A percentile compares a stretch with the other conserved stretches of the same genome.
phyloP scores from a whole-genome alignment of 2,888 invertebrate genomes.

The Dolichomitus sp. region DNA sequence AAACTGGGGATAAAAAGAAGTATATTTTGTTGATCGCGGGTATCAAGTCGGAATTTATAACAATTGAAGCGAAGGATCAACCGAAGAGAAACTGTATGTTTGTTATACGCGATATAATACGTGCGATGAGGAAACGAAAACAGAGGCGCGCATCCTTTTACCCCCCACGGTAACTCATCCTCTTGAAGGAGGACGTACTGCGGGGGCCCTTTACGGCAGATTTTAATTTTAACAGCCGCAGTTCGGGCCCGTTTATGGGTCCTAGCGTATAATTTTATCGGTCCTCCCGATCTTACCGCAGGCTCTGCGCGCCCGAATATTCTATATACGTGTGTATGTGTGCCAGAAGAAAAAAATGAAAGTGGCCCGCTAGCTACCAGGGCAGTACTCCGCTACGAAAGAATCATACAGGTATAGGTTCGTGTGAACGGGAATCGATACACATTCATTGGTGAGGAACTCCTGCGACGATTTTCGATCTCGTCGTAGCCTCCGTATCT shows the following conservation, averaged over 20 bases:
- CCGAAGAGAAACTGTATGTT: conserved; percentile 15
- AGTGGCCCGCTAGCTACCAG: conserved; percentile 54
- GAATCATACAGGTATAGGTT: conserved; percentile 48
- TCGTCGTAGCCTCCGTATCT: conserved; percentile 42
- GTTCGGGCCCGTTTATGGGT: conserved; percentile 81
- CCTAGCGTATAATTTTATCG: conserved; percentile 84
- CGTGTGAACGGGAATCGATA: too few species aligned
- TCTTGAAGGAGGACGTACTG: conserved; percentile 61
- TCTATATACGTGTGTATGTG: conserved; percentile 61
- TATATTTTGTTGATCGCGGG: conserved; percentile 18
- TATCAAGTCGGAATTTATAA: conserved; percentile 43
- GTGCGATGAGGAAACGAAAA: conserved; percentile 21
- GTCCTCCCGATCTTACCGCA: conserved; percentile 82
- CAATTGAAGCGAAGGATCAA: conserved; percentile 46
- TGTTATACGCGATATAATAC: conserved; percentile 34
- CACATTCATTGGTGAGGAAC: conserved; percentile 22
- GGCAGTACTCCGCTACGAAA: conserved; percentile 23
- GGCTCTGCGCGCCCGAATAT: conserved; percentile 78
- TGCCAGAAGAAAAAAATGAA: conserved; percentile 59
- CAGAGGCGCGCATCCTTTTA: conserved; percentile 6
- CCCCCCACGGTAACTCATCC: conserved; percentile 62
- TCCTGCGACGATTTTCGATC: conserved; percentile 28
- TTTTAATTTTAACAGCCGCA: conserved; percentile 84
- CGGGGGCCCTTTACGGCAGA: conserved; percentile 79
- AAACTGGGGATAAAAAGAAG: conserved; percentile 28